phyloP scores from a whole-genome alignment of 2,888 invertebrate genomes.

The Pollenia griseotomentosa region DNA sequence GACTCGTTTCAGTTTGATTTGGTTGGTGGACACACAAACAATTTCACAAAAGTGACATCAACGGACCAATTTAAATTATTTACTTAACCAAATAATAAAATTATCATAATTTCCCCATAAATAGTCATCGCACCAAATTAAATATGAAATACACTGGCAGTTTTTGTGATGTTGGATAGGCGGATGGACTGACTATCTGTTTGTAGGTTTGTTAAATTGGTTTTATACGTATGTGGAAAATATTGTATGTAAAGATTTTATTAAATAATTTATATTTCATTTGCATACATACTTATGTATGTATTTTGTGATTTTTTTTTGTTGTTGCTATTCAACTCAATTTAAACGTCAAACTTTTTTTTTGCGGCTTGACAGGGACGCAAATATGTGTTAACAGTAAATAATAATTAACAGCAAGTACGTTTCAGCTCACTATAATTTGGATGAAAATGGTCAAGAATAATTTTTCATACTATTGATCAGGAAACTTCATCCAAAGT shows the following conservation, averaged over 20 bases:
- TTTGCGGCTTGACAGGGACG: not conserved
- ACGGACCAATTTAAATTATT: conserved; percentile 69
- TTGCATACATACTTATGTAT: not conserved
- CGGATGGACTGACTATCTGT: not conserved
- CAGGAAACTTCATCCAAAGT: too few species aligned
- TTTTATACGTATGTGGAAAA: not conserved
- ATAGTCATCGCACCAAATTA: conserved; percentile 25
- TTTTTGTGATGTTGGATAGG: not conserved
- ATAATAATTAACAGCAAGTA: not conserved
- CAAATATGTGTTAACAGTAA: not conserved
- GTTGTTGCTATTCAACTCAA: conserved; percentile 31
- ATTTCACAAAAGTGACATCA: conserved; percentile 43
- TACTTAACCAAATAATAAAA: conserved; percentile 69
- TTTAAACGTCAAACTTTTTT: conserved; percentile 42
- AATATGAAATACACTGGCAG: not conserved
- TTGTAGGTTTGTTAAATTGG: not conserved
- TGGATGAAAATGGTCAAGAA: not conserved
- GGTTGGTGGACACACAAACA: conserved; percentile 19
- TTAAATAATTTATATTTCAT: conserved; percentile 8
- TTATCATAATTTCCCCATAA: conserved; percentile 69
- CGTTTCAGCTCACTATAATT: not conserved
- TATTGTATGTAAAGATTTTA: not conserved
- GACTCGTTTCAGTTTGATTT: conserved; percentile 15
- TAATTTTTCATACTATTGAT: too few species aligned
- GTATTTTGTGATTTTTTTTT: not conserved